phyloP scores from a whole-genome alignment of 1,140 invertebrate genomes.

The Capitella teleta region DNA sequence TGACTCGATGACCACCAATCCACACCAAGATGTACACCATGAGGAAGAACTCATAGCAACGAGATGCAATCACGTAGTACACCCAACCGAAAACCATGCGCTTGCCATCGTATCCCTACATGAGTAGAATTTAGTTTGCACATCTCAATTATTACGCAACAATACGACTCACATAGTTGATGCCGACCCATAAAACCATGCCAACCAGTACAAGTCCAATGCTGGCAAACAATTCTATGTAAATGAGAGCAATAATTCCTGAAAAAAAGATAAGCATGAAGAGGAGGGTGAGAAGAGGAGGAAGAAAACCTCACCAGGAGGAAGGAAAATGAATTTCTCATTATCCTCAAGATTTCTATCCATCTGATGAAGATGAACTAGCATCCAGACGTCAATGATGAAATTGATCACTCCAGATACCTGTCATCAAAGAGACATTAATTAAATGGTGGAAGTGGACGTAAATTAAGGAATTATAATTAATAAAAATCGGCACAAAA shows the following conservation, averaged over 20 bases:
- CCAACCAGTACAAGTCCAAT: neutral
- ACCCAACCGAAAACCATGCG: conserved; percentile 11
- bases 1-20: conserved; percentile 11
- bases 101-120: conserved; percentile 10
- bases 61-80: neutral
- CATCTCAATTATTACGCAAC: neutral
- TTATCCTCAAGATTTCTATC: conserved; percentile 4
- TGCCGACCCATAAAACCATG: conserved; percentile 5
- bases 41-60: conserved; percentile 10
- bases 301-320: conserved; percentile 11
- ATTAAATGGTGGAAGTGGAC: neutral
- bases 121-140: neutral
- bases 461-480: neutral
- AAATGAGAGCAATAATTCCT: conserved; percentile 8
- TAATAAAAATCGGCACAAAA: neutral
- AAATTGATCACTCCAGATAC: conserved; percentile 4
- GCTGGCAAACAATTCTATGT: conserved; percentile 3
- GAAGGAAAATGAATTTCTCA: conserved; percentile 8
- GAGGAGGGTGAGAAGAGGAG: too few relatives aligned
- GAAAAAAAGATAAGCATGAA: too few relatives aligned
- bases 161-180: conserved; percentile 9
- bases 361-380: conserved; percentile 5
- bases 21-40: conserved; percentile 9
- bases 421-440: neutral
- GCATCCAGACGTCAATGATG: conserved; percentile 9